Evolutionary conservation across 2,888 invertebrate genomes (phyloP).

Genomic region (Liodrosophila aerea): DNA sequence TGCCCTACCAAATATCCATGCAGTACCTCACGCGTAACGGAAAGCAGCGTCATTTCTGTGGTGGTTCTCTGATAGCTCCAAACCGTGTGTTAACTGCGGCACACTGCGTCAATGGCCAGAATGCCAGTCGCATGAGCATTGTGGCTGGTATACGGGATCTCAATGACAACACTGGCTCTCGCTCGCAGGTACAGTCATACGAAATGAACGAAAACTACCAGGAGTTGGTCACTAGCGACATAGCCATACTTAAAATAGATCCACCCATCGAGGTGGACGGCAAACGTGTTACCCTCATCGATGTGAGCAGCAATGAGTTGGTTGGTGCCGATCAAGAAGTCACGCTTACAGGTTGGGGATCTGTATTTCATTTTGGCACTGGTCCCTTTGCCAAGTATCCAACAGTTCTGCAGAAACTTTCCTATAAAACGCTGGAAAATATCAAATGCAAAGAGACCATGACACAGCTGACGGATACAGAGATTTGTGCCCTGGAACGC

Average conservation of each 20-base stretch:
- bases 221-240: constrained; percentile 79
- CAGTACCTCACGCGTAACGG: constrained; percentile 67
- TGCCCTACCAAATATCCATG: constrained; percentile 79
- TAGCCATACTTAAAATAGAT: constrained; percentile 79
- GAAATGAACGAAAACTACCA: constrained; percentile 79
- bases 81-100: constrained; percentile 81
- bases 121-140: constrained; percentile 71
- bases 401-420: constrained; percentile 73
- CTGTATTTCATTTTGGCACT: constrained; percentile 77
- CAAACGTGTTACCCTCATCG: constrained; percentile 81
- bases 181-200: constrained; percentile 74
- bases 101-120: constrained; percentile 80
- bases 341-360: constrained; percentile 81
- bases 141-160: constrained; percentile 75
- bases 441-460: constrained; percentile 72
- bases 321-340: constrained; percentile 74
- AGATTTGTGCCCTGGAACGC: constrained; percentile 80
- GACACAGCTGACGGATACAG: constrained; percentile 79
- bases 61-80: constrained; percentile 80
- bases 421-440: constrained; percentile 79
- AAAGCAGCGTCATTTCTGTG: constrained; percentile 79
- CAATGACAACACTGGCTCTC: constrained; percentile 57
- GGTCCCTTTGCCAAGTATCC: constrained; percentile 79
- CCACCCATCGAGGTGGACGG: constrained; percentile 74
- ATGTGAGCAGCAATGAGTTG: constrained; percentile 68